phyloP scores from a whole-genome alignment of 2,797 vertebrate genomes.

The Coilia nasus region DNA sequence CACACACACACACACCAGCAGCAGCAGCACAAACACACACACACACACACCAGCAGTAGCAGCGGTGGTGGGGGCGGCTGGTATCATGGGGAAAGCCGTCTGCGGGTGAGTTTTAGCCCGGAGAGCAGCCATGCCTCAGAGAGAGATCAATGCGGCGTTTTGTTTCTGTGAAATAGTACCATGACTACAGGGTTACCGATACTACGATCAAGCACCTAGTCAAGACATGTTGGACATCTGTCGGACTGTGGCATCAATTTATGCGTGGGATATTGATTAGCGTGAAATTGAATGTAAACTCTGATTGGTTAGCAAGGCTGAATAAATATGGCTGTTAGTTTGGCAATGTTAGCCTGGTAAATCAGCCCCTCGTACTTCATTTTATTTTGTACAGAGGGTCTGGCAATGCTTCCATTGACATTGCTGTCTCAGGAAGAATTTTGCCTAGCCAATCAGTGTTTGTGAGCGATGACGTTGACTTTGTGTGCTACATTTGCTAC shows the following conservation, averaged over 20 bases:
- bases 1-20: too few relatives aligned
- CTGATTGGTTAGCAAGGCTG: not conserved
- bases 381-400: too few relatives aligned
- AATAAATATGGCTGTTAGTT: not conserved
- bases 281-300: not conserved
- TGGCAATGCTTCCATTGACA: too few relatives aligned
- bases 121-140: not conserved
- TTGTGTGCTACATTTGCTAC: too few relatives aligned
- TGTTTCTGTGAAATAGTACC: not conserved
- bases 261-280: not conserved
- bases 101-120: not conserved
- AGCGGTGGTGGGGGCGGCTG: too few relatives aligned
- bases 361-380: too few relatives aligned
- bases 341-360: too few relatives aligned
- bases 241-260: not conserved
- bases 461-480: too few relatives aligned
- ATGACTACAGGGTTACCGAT: not conserved
- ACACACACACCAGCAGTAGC: too few relatives aligned
- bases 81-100: not conserved
- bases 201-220: not conserved
- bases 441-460: not conserved
- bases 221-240: not conserved
- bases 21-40: too few relatives aligned
- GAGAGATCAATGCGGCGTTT: not conserved
- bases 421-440: too few relatives aligned